Percentiles rank a stretch among this genome's conserved stretches.
Evolutionary conservation across 2,113 vertebrate genomes (phyloP).

Genomic region (Trinectes maculatus): DNA sequence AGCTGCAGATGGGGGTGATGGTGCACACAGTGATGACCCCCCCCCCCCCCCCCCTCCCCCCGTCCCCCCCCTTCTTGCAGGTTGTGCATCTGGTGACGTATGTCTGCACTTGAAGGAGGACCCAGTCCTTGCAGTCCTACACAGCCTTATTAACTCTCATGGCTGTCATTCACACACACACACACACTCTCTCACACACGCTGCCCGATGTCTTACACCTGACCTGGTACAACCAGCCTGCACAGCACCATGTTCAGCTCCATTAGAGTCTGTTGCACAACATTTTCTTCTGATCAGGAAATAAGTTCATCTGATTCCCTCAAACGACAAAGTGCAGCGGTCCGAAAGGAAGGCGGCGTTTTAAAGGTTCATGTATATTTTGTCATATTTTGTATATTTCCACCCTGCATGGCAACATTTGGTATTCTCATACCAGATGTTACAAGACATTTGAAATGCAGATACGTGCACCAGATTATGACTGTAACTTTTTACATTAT

Average conservation of each 20-base stretch:
- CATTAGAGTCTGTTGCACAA: no score
- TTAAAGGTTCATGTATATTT: slow-evolving; percentile 15
- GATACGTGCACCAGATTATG: neutral
- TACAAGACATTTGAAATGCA: slow-evolving; percentile 12
- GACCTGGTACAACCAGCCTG: slow-evolving; percentile 1
- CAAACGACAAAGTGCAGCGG: slow-evolving; percentile 8
- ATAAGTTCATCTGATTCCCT: no score
- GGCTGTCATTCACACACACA: slow-evolving; percentile 5
- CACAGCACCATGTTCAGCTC: slow-evolving; percentile 8
- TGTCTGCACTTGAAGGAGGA: slow-evolving; percentile 20
- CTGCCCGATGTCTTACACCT: slow-evolving; percentile 46
- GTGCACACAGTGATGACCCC: slow-evolving; percentile 16
- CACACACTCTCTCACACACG: neutral
- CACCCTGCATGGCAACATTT: slow-evolving; percentile 6
- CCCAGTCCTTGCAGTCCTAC: slow-evolving; percentile 10
- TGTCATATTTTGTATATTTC: slow-evolving; percentile 11
- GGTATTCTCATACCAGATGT: slow-evolving; percentile 1
- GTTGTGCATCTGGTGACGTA: slow-evolving; percentile 24
- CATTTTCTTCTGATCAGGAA: no score
- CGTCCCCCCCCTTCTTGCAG: slow-evolving; percentile 28
- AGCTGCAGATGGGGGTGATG: slow-evolving; percentile 31
- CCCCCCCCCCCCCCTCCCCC: no score
- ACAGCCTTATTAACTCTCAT: slow-evolving; percentile 21
- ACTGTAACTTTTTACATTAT: neutral
- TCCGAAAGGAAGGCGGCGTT: no score